A percentile compares a stretch with the other conserved stretches of the same genome.
Evolutionary conservation across 2,797 vertebrate species (phyloP).

Genomic region (Notamacropus eugenii): DNA sequence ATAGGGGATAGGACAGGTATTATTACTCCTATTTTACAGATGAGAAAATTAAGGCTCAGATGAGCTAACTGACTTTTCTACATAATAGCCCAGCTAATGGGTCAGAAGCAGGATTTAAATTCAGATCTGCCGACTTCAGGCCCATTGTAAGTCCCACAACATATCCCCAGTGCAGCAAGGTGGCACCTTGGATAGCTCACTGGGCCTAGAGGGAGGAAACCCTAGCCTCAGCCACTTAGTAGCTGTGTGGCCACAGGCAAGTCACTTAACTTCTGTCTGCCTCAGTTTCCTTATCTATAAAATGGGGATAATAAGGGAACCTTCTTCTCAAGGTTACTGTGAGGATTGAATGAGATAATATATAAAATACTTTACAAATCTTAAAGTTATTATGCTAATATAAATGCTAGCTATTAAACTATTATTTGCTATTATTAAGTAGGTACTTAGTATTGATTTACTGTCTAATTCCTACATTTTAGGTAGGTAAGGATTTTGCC

Average conservation of each 20-base stretch:
- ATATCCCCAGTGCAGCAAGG: background rate
- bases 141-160: background rate
- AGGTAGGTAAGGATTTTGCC: background rate
- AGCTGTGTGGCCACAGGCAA: background rate
- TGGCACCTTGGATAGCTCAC: background rate
- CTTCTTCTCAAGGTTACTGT: background rate
- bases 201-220: background rate
- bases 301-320: background rate
- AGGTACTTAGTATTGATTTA: background rate
- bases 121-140: background rate
- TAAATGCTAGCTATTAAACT: background rate
- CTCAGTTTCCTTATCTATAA: background rate
- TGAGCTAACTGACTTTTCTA: background rate
- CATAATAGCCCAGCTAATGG: background rate
- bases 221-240: background rate
- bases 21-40: background rate
- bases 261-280: background rate
- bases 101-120: background rate
- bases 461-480: background rate
- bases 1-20: background rate
- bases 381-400: background rate
- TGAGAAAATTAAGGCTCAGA: background rate
- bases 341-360: background rate
- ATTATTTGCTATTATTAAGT: background rate
- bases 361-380: background rate